Conservation (phyloP, 2,888 invertebrate genomes). For the Liposcelis brunnea region DNA sequence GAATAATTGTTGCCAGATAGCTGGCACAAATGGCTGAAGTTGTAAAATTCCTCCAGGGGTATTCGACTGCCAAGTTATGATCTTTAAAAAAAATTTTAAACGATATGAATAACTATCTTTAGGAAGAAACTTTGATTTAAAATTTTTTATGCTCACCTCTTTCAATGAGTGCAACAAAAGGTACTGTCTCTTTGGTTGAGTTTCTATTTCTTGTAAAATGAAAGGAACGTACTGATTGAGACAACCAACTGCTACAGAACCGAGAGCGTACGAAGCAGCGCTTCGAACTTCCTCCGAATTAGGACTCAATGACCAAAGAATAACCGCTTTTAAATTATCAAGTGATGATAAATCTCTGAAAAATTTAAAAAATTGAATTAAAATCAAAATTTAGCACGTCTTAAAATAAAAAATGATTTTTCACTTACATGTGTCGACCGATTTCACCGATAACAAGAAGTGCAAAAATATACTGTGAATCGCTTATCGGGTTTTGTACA, state of each 20-base stretch:
- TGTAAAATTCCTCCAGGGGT: constrained; percentile 56
- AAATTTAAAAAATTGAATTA: background rate
- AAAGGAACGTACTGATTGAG: constrained; percentile 84
- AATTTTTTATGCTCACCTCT: constrained; percentile 44
- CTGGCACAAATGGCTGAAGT: constrained; percentile 61
- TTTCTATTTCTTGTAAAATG: constrained; percentile 82
- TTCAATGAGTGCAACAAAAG: constrained; percentile 90
- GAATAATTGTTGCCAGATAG: constrained; percentile 85
- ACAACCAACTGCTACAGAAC: constrained; percentile 92
- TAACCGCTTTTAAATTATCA: constrained; percentile 53
- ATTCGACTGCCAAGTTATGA: constrained; percentile 67
- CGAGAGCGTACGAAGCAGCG: constrained; percentile 91
- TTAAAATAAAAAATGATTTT: no score
- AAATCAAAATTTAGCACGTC: background rate
- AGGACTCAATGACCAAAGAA: constrained; percentile 75
- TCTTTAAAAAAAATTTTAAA: constrained; percentile 30
- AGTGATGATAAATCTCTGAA: constrained; percentile 61
- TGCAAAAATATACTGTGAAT: constrained; percentile 81
- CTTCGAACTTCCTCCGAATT: constrained; percentile 93
- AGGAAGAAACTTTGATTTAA: background rate
- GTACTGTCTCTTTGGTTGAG: constrained; percentile 89
- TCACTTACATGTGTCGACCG: constrained; percentile 80
- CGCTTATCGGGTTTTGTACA: constrained; percentile 48
- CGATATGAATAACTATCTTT: background rate
- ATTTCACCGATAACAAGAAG: constrained; percentile 93